Evolutionary conservation across 1,140 invertebrate genomes (phyloP).

Genomic region (Lysiphlebus fabarum): DNA sequence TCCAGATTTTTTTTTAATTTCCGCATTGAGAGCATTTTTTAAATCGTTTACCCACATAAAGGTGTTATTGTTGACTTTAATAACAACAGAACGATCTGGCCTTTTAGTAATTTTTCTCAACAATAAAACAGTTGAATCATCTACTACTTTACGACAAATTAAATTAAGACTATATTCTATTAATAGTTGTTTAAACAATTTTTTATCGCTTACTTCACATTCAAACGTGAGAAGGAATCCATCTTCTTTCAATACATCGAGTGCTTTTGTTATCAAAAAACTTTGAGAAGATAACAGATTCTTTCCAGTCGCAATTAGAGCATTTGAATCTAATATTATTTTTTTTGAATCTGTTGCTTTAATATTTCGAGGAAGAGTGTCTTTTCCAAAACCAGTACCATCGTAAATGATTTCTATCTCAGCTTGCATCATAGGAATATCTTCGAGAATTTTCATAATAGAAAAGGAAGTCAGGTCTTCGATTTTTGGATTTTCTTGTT

Average conservation of each 20-base stretch:
- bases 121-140: slow-evolving; percentile 36
- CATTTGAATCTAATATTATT: slow-evolving; percentile 57
- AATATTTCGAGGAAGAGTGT: slow-evolving; percentile 55
- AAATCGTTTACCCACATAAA: slow-evolving; percentile 58
- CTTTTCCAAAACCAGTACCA: slow-evolving; percentile 46
- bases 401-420: slow-evolving; percentile 52
- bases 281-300: slow-evolving; percentile 33
- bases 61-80: slow-evolving; percentile 40
- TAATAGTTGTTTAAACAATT: slow-evolving; percentile 17
- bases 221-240: slow-evolving; percentile 57
- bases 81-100: slow-evolving; percentile 34
- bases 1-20: slow-evolving; percentile 37
- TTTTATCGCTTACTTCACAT: slow-evolving; percentile 16
- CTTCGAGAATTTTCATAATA: slow-evolving; percentile 57
- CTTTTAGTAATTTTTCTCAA: slow-evolving; percentile 40
- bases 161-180: slow-evolving; percentile 36
- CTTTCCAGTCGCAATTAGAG: slow-evolving; percentile 56
- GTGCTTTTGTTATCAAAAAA: slow-evolving; percentile 9
- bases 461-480: slow-evolving; percentile 51
- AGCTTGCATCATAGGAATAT: slow-evolving; percentile 64
- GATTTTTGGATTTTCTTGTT: slow-evolving; percentile 51
- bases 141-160: slow-evolving; percentile 38
- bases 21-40: slow-evolving; percentile 57
- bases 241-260: slow-evolving; percentile 40
- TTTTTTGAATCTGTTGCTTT: slow-evolving; percentile 61